Base-by-base conservation (phyloP, 2,888 invertebrate species). In the Lomographa bimaculata region DNA sequence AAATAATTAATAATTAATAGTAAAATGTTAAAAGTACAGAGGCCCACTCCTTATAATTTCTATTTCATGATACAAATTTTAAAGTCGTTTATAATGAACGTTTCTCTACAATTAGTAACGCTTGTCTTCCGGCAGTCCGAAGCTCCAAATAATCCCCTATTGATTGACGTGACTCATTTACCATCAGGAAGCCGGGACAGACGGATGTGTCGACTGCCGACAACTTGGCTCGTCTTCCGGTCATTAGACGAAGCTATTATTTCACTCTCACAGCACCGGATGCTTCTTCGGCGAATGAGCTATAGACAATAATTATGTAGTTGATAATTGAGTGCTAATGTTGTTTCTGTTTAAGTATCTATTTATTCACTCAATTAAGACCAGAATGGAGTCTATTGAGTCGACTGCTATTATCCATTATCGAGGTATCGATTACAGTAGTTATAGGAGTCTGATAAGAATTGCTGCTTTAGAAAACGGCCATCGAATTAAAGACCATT, bases 141-240 rank as follows among this genome's bases (percentile, higher is more conserved):
- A 5, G 5, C 8, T 6, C 1, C 2, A 18, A 21, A 7, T 9
- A 43, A 47, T 46, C 42, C 32, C 2, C 14, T 47, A 46, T 32
- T 54, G 54, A 51, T 49, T 49, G 54, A 51, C 49, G 43, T 41
- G 51, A 41, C 43, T 54, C 47, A 51, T 54, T 54, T 51, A 43
- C 26, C 29, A 14, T 16, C 27, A 51, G 50, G 54, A 51, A 47
- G 36, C 41, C 40, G 27, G 29, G 40, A 40, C 38, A 19, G 38
- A 39, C 44, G 36, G 40, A 46, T 45, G 45, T 30, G 17, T 28
- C 18, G 42, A 37, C 30, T 25, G n/a, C 4, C 14, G n/a, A n/a
- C 32, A 27, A 17, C 43, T 41, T 33, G 32, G 41, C 26, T 23
- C 25, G 36, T 46, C 53, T 51, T 54, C 51, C 56, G 50, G 50